phyloP scores from a whole-genome alignment of 2,888 invertebrate genomes.

The Tipula lateralis region DNA sequence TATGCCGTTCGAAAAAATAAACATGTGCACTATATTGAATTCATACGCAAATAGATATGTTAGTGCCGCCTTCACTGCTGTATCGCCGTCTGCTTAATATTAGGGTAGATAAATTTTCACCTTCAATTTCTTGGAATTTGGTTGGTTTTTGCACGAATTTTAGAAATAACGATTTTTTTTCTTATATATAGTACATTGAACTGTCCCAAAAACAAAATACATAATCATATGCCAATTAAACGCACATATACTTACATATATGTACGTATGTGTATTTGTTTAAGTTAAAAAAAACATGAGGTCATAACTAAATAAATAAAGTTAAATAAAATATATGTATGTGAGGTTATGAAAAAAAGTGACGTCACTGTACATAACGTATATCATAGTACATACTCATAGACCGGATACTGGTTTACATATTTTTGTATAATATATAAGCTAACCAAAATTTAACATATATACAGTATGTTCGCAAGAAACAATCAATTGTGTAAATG shows the following conservation, averaged over 20 bases:
- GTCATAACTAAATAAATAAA: not conserved
- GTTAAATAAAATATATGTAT: not conserved
- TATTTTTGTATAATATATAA: not conserved
- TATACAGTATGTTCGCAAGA: not conserved
- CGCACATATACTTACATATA: no score
- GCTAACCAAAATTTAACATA: not conserved
- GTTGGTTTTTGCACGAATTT: not conserved
- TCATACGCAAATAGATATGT: not conserved
- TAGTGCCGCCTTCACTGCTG: not conserved
- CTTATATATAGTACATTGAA: not conserved
- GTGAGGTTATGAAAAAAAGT: not conserved
- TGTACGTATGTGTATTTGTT: not conserved
- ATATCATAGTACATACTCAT: not conserved
- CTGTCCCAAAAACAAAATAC: not conserved
- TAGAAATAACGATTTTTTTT: constrained; percentile 13
- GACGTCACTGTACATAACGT: not conserved
- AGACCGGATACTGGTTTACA: constrained; percentile 13
- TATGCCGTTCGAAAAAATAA: not conserved
- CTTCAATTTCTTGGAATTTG: not conserved
- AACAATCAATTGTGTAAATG: not conserved
- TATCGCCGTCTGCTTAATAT: not conserved
- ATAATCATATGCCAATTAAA: not conserved
- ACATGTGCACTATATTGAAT: not conserved
- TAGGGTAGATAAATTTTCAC: not conserved
- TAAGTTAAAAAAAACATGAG: not conserved